These are phyloP conservation scores for Callithrix jacchus DNA, from an alignment of 2,113 vertebrate genomes.

Conservation along the genomic window DNA sequence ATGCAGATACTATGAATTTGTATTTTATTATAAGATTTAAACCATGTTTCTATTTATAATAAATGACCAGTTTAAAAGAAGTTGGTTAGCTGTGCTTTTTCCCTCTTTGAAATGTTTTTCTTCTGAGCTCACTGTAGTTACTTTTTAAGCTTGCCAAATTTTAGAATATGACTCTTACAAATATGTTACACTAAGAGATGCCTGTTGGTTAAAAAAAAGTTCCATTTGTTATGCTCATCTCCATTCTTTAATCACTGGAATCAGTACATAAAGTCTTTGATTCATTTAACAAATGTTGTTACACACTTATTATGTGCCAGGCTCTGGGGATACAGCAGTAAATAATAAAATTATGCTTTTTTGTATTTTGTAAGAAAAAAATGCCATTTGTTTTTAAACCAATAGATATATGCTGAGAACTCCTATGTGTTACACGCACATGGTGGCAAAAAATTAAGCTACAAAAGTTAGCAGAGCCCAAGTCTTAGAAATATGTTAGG, in stretches of 20 bases:
- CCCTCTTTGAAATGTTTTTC: conserved; percentile 9
- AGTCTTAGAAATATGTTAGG: background rate
- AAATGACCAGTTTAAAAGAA: conserved; percentile 33
- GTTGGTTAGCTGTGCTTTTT: background rate
- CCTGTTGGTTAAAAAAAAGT: background rate
- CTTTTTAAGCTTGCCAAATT: conserved; percentile 26
- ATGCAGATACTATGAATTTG: conserved; percentile 13
- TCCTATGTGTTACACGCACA: background rate
- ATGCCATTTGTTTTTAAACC: conserved; percentile 25
- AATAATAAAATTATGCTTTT: conserved; percentile 18
- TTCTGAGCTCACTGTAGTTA: conserved; percentile 10
- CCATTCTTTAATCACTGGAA: conserved; percentile 26
- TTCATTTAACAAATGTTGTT: conserved; percentile 43
- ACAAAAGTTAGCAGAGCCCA: background rate
- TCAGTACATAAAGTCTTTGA: background rate
- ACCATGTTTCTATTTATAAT: conserved; percentile 42
- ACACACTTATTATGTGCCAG: background rate
- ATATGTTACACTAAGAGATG: background rate
- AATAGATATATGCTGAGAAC: background rate
- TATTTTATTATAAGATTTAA: conserved; percentile 43
- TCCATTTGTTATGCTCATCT: conserved; percentile 22
- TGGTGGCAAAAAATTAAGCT: background rate
- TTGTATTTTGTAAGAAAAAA: conserved; percentile 31
- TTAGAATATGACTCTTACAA: conserved; percentile 29
- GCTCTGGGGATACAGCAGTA: background rate